Evolutionary conservation across 2,797 vertebrate species (phyloP), one percentile per base, ranked within the genome.

Genomic region (Sphaeramia orbicularis): DNA sequence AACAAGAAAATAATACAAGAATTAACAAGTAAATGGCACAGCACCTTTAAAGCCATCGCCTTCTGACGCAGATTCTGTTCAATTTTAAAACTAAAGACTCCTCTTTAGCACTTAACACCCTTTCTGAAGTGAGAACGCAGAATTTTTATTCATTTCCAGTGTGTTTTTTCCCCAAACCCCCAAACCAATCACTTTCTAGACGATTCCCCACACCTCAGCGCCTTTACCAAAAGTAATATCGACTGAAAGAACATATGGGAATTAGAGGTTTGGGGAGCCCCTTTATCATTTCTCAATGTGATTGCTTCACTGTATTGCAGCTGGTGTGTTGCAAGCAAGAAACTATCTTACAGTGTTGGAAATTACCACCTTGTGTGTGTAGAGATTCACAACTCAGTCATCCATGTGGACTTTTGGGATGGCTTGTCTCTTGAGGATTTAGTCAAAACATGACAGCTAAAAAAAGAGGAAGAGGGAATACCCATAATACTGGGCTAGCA

Each of bases 341-440:
- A 13, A 53, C 18, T 1, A 1, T 16, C 38, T 36, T 7, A 6
- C 40, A 65, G 15, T 10, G 76, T 40, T 88, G 87, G 86, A 89
- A 93, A 93, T 64, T 15, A 89, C 88, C 86, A 65, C 1, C 1
- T 67, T 71, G 30, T 4, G 4, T 68, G 24, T 53, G 71, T 53
- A 42, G 70, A 78, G 64, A 54, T 32, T 74, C 40, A 62, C 30
- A 9, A 73, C 10, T 24, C 76, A 78, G 75, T 83, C 81, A 74
- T 89, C 83, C 81, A 83, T 75, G 76, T 52, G 63, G 70, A 86
- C 52, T 54, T 81, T 78, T 66, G 68, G 88, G 85, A 90, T 83
- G 61, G 0, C 0, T 8, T 2, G 58, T 82, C 89, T 65, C 85
- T 57, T 24, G 90, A 64, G 83, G 75, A 70, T 76, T 84, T 14